Conservation (phyloP, 2,888 invertebrate species). For the Girardia tigrina region DNA sequence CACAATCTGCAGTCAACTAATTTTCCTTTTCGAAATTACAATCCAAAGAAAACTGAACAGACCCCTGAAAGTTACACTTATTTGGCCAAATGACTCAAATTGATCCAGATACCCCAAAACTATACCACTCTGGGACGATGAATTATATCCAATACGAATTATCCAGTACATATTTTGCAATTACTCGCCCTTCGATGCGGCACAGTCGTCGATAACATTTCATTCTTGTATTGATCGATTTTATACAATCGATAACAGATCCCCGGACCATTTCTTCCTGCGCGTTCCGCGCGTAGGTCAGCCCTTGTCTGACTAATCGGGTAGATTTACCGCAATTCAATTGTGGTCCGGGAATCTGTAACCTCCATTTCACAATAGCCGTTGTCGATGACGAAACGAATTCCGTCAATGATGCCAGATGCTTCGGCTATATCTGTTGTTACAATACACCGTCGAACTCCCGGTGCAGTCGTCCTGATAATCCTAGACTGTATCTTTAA, state of each 20-base stretch:
- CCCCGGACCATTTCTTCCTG: constrained; percentile 27
- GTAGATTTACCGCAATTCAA: constrained; percentile 69
- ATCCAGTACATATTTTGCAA: too few species aligned
- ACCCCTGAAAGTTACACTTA: too few species aligned
- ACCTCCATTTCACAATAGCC: constrained; percentile 98
- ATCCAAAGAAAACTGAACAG: too few species aligned
- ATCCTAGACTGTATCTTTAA: constrained; percentile 96
- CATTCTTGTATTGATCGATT: constrained; percentile 83
- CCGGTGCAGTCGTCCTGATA: constrained; percentile 84
- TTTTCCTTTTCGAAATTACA: too few species aligned
- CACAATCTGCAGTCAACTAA: too few species aligned
- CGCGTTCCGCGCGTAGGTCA: constrained; percentile 58
- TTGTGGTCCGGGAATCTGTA: constrained; percentile 85
- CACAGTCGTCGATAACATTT: constrained; percentile 74
- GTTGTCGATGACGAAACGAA: constrained; percentile 68
- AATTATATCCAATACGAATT: too few species aligned
- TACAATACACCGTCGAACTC: constrained; percentile 87
- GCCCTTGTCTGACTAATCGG: constrained; percentile 73
- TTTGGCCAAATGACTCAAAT: too few species aligned
- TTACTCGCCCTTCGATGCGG: too few species aligned
- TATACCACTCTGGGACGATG: too few species aligned
- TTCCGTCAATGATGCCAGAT: constrained; percentile 54
- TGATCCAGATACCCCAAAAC: too few species aligned
- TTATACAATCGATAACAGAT: constrained; percentile 64
- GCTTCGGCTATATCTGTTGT: constrained; percentile 94